phyloP scores from a whole-genome alignment of 2,888 invertebrate genomes.

The Nasonia oneida region DNA sequence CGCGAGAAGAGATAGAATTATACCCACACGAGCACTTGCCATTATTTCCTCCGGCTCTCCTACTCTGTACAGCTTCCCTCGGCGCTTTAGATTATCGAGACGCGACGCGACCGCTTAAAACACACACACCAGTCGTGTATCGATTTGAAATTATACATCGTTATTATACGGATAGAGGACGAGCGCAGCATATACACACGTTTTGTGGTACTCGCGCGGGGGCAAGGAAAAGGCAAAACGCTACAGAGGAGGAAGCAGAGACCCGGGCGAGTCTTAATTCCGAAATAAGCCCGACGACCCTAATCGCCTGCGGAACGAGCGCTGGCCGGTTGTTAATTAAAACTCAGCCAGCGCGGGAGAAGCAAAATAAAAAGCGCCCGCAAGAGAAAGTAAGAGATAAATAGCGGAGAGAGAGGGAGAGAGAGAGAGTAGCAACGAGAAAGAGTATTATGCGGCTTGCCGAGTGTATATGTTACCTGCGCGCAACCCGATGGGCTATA shows the following conservation, averaged over 20 bases:
- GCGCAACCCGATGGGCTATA: not conserved
- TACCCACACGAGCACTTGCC: not conserved
- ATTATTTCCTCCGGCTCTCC: not conserved
- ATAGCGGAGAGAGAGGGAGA: not conserved
- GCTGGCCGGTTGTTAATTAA: slow-evolving; percentile 67
- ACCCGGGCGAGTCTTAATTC: slow-evolving; percentile 53
- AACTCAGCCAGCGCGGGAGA: slow-evolving; percentile 64
- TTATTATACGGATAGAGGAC: not conserved
- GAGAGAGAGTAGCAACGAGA: not conserved
- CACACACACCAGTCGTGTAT: not conserved
- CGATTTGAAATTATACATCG: slow-evolving; percentile 33
- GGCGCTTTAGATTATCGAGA: not conserved
- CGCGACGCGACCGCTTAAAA: not conserved
- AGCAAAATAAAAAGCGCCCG: slow-evolving; percentile 50
- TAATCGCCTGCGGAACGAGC: slow-evolving; percentile 65
- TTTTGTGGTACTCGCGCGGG: not conserved
- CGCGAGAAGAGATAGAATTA: slow-evolving; percentile 12
- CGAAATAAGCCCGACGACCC: slow-evolving; percentile 65
- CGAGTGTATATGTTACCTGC: not conserved
- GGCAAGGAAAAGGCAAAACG: not conserved
- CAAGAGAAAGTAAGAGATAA: not conserved
- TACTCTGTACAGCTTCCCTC: not conserved
- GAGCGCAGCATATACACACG: not conserved
- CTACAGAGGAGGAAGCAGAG: not conserved
- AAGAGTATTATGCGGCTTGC: not conserved